Percentiles rank a stretch among this genome's conserved stretches.
Conservation (phyloP, 2,113 vertebrate genomes). For the Scatophagus argus region DNA sequence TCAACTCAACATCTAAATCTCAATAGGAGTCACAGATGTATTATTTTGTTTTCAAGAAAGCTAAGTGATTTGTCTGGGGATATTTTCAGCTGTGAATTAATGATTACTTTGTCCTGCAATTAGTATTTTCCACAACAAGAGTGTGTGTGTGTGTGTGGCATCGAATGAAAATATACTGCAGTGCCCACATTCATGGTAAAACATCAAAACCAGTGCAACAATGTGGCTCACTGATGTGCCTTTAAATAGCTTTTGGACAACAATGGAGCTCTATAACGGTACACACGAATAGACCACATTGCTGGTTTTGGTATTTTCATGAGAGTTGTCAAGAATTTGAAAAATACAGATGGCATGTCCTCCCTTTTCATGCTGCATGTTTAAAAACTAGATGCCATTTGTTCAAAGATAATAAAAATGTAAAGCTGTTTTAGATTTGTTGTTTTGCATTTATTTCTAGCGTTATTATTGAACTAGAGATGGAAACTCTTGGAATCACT, state of each 20-base stretch:
- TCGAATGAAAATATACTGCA: not conserved
- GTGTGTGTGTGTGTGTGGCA: not conserved
- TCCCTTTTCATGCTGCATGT: not conserved
- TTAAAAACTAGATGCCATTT: not conserved
- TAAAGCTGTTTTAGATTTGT: not conserved
- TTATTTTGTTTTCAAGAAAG: not conserved
- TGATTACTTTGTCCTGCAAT: not conserved
- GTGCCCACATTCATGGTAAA: not conserved
- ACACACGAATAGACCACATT: not conserved
- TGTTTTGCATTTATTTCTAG: not conserved
- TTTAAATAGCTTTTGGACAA: not conserved
- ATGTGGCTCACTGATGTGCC: not conserved
- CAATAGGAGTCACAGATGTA: not conserved
- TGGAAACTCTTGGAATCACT: not conserved
- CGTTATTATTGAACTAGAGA: not conserved
- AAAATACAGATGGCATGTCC: not conserved
- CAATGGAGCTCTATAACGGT: not conserved
- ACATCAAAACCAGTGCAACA: not conserved
- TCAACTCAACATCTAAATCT: not conserved
- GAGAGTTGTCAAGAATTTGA: not conserved
- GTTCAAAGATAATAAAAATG: not conserved
- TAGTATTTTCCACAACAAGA: not conserved
- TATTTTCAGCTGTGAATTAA: conserved; percentile 1
- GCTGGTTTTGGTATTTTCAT: not conserved
- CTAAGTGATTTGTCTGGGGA: not conserved